Base-by-base conservation (phyloP, 2,113 vertebrate species). In the Thalassoma bifasciatum region DNA sequence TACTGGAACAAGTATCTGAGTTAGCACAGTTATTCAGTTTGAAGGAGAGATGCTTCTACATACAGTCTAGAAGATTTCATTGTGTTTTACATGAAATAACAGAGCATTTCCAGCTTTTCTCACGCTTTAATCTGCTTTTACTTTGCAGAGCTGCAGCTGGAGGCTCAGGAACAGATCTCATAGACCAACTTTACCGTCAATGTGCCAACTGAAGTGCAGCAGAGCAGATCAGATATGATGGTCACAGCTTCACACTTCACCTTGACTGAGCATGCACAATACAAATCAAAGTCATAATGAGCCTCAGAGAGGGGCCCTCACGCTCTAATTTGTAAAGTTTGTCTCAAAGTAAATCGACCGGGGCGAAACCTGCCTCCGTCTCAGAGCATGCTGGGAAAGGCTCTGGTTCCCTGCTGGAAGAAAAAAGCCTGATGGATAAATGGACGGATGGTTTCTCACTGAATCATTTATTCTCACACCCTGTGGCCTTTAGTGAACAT, bases 311-410 rank as follows among this genome's bases (percentile, higher is more conserved):
- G 17, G 51, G 74, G 66, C 38, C 54, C 57, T 47, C 24, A 40
- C 47, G 68, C 24, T 63, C 65, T 63, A 8, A 78, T 81, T 77
- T 83, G 66, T 23, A 13, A 70, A 49, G 80, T 81, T 70, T 80
- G 30, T 76, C 67, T 0, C 30, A 21, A 44, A 36, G 42, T 78
- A 59, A 59, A 63, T 71, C 46, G 21, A 0, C 49, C 49, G 21
- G 64, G 17, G 21, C 62, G 24, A 53, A 56, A 58, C 40, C 11
- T 71, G 42, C n/a, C 0, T 46, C 10, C 67, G 12, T 21, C 8
- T 44, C 51, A 62, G 0, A 23, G 66, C 44, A 81, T 59, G 65
- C 58, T 68, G 65, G 52, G 70, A 69, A 13, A 26, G 23, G 24
- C 23, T 57, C 30, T 22, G 46, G 24, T 10, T 61, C 49, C 56